Evolutionary conservation across 2,888 invertebrate genomes (phyloP), one percentile per base, ranked within the genome.

Genomic region (Orthosia cruda): DNA sequence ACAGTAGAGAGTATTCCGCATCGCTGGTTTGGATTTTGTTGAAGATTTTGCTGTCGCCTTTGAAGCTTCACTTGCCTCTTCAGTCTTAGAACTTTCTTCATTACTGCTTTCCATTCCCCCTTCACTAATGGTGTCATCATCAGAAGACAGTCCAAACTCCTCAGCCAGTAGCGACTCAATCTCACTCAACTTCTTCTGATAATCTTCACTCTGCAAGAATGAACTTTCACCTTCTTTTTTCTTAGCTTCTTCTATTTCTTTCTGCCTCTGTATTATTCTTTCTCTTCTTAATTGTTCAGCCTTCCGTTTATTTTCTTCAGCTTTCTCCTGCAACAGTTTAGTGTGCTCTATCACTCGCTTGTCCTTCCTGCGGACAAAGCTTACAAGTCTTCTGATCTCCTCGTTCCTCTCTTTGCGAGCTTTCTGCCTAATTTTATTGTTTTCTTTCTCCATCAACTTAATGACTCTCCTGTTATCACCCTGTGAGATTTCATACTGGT

Each of bases 331-430:
- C 71, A 99, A 92, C 18, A 97, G 90, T 86, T 97, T 97, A 15
- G 97, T 97, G 88, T 98, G 97, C 15, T 97, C 97, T 88, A 98
- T 98, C 0, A 99, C 98, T 73, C 99, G 97, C 91, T 98, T 99
- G 93, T 99, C 99, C 86, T 99, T 97, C 94, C 99, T 99, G n/a
- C 99, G 97, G 0, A 99, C 98, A 96, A 99, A 99, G 65, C 98
- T 98, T 0, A 99, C 99, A 59, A 99, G 97, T 89, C 98, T 98
- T 83, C 99, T 97, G 13, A 99, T 98, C 96, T 99, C 99, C 89
- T 99, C 99, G 94, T 99, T 99, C 68, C 99, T 97, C 89, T 99
- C 99, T 89, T 98, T 98, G 80, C 98, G 98, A 0, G 99, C 99
- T 88, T 98, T 98, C 87, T 98, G 98, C 11, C 99, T 97, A 18